Conservation (phyloP, 2,113 vertebrate genomes). For the Mystacornis crossleyi region DNA sequence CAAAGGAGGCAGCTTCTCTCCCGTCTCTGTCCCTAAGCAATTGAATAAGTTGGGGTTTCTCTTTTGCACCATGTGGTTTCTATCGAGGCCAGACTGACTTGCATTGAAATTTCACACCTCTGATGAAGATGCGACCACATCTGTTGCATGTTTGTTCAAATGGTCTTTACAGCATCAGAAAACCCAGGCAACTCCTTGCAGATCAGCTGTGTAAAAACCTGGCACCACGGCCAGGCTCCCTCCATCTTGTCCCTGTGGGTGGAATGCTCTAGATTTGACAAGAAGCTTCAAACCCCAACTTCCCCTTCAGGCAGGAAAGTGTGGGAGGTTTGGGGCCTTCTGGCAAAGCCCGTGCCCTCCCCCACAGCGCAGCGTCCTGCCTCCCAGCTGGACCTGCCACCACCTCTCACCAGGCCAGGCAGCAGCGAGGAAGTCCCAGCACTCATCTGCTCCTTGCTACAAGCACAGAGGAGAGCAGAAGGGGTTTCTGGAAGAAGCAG, state of each 20-base stretch:
- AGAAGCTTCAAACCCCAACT: slow-evolving; percentile 29
- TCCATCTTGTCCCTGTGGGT: not conserved
- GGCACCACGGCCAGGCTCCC: not conserved
- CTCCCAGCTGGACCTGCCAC: not conserved
- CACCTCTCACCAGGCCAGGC: not conserved
- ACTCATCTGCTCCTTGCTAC: not conserved
- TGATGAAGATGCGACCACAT: not conserved
- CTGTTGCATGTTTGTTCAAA: not conserved
- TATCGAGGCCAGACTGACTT: not conserved
- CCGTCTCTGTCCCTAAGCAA: not conserved
- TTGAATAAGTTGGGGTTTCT: not conserved
- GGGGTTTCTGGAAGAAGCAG: not conserved
- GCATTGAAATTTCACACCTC: not conserved
- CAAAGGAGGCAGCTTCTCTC: not conserved
- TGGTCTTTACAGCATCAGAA: not conserved
- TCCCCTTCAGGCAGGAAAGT: slow-evolving; percentile 55
- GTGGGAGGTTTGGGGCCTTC: slow-evolving; percentile 32
- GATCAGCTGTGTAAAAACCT: not conserved
- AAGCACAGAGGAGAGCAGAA: not conserved
- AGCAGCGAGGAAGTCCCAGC: not conserved
- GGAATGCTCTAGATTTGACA: slow-evolving; percentile 9
- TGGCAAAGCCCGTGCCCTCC: accelerated
- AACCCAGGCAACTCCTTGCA: not conserved
- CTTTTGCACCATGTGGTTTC: not conserved
- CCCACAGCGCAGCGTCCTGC: not conserved